phyloP scores from a whole-genome alignment of 1,140 invertebrate genomes.

The Diploscapter pachys region DNA sequence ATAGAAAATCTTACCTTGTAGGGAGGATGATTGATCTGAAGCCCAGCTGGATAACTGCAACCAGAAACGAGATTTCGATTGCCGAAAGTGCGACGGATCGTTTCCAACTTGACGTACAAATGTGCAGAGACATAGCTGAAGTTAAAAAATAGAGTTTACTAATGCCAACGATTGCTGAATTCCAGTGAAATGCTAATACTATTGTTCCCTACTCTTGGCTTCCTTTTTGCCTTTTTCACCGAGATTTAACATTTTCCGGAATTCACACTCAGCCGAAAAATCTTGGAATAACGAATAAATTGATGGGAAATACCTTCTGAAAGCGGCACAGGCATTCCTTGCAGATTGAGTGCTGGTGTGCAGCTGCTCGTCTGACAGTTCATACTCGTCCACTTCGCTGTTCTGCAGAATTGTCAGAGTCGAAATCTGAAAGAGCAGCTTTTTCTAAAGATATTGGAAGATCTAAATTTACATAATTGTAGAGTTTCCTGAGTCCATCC shows the following conservation, averaged over 20 bases:
- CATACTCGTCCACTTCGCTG: not conserved
- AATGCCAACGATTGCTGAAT: too few species aligned
- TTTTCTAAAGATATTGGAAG: too few species aligned
- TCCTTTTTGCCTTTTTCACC: too few species aligned
- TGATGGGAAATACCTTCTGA: slow-evolving; percentile 63
- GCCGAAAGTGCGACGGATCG: not conserved
- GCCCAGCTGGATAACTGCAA: not conserved
- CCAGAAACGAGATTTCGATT: not conserved
- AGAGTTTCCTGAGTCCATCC: slow-evolving; percentile 83
- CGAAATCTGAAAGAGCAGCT: slow-evolving; percentile 26
- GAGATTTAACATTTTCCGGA: too few species aligned
- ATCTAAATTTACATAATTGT: slow-evolving; percentile 73
- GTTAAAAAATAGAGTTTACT: not conserved
- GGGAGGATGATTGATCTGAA: not conserved
- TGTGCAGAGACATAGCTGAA: slow-evolving; percentile 60
- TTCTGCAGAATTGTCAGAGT: slow-evolving; percentile 29
- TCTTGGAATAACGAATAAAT: too few species aligned
- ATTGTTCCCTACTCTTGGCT: too few species aligned
- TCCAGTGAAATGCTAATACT: too few species aligned
- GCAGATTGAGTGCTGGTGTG: slow-evolving; percentile 32
- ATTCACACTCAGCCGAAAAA: not conserved
- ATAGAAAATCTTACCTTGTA: not conserved
- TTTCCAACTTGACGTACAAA: slow-evolving; percentile 75
- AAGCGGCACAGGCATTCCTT: slow-evolving; percentile 11
- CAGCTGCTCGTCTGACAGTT: slow-evolving; percentile 26